Evolutionary conservation across 1,140 invertebrate genomes (phyloP), one percentile per base, ranked within the genome.

Genomic region (Pseudobourletiella spinata): DNA sequence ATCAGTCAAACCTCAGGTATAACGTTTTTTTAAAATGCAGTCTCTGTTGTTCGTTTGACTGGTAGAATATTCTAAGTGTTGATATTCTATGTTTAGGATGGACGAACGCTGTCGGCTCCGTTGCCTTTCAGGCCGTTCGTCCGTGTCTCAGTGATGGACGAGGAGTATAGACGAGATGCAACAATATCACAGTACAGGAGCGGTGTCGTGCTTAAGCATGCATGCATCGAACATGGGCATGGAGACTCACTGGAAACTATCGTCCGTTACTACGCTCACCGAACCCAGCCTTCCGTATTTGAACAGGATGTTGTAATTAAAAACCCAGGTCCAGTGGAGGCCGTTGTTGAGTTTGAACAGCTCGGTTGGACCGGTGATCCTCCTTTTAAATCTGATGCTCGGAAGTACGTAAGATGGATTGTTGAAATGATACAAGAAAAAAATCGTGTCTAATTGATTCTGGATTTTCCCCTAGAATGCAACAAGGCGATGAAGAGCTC

Each of bases 221-320:
- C 75, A 52, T 76, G 73, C 62, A 72, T 75, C 44, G 64, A 66
- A 48, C 39, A 61, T 20, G 59, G 52, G 76, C 81, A 80, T 58
- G 75, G 75, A 55, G 78, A 80, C 29, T 84, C 84, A 51, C 77
- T 88, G 64, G 80, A 83, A 63, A 78, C 86, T 11, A 79, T 79
- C 2, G 85, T 84, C 69, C 79, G 83, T 54, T 83, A 86, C 71
- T 92, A 89, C 74, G 87, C 88, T 11, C 89, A 91, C 71, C 79
- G 88, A 66, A 82, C 81, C 4, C 79, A 87, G 28, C 86, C 88
- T 22, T 82, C 82, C 42, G 74, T 92, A 48, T 81, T 92, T 59
- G 82, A 91, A 24, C 89, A 93, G 75, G 84, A 89, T 72, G 81
- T 93, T 60, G 81, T 81, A 68, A 77, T 92, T 3, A 82, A 79